phyloP scores from a whole-genome alignment of 2,888 invertebrate genomes.

The Clivina fossor region DNA sequence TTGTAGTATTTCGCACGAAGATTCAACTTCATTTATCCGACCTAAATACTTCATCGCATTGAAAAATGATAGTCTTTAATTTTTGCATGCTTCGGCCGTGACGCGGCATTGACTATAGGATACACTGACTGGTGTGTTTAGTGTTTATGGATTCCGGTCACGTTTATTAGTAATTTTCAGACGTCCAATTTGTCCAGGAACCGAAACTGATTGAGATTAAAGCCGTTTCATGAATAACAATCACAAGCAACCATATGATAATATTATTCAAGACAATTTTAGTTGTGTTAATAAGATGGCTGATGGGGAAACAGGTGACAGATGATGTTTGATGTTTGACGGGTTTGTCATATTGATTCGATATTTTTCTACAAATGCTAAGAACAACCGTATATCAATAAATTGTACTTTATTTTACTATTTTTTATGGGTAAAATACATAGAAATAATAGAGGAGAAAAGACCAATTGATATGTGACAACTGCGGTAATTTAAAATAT shows the following conservation, averaged over 20 bases:
- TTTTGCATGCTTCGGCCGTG: constrained; percentile 28
- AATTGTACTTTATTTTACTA: too few species aligned
- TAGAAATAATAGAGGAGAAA: too few species aligned
- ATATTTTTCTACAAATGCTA: too few species aligned
- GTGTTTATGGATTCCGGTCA: constrained; percentile 16
- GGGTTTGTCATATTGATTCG: too few species aligned
- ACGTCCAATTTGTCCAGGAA: constrained; percentile 33
- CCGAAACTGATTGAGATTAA: constrained; percentile 33
- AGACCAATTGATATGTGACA: too few species aligned
- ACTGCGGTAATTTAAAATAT: too few species aligned
- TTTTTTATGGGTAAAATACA: too few species aligned
- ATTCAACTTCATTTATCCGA: constrained; percentile 29
- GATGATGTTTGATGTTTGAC: too few species aligned
- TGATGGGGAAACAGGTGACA: background rate
- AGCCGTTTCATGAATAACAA: constrained; percentile 27
- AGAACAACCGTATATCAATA: too few species aligned
- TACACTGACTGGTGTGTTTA: too few species aligned
- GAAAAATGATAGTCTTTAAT: constrained; percentile 27
- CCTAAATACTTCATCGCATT: constrained; percentile 26
- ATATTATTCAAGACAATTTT: constrained; percentile 21
- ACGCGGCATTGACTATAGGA: too few species aligned
- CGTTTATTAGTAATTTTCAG: constrained; percentile 33
- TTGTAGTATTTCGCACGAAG: constrained; percentile 22
- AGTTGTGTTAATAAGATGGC: constrained; percentile 12
- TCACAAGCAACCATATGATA: constrained; percentile 25